These are phyloP conservation scores for Cercopithecus mona DNA, from an alignment of 2,113 vertebrate genomes.

Conservation along the genomic window DNA sequence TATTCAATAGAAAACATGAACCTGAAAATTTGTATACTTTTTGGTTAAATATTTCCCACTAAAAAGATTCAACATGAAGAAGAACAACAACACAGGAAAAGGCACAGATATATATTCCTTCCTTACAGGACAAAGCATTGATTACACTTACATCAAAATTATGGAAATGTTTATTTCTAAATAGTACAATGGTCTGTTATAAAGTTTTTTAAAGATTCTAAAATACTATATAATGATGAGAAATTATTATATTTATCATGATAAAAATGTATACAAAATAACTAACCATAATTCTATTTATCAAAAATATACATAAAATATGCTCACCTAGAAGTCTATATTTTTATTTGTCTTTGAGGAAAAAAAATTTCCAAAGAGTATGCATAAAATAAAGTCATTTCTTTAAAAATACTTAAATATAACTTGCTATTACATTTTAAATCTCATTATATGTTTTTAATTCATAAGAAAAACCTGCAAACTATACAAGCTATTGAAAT, in stretches of 20 bases:
- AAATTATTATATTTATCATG: neutral
- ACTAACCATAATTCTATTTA: neutral
- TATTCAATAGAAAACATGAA: neutral
- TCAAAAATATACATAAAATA: conserved; percentile 2
- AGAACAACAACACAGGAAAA: neutral
- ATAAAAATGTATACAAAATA: neutral
- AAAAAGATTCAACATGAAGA: neutral
- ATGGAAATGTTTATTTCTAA: neutral
- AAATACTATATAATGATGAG: neutral
- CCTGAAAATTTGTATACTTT: neutral
- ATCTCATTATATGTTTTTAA: neutral
- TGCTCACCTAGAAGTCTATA: neutral
- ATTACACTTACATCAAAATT: neutral
- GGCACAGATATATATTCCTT: neutral
- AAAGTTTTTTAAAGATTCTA: neutral
- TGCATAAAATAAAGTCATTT: neutral
- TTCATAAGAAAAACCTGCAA: neutral
- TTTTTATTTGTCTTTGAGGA: neutral
- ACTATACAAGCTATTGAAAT: neutral
- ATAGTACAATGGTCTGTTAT: neutral
- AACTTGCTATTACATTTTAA: neutral
- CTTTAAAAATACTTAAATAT: neutral
- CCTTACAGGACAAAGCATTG: neutral
- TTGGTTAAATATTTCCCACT: neutral
- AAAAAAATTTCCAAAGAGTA: neutral